Base-by-base conservation (phyloP, 2,797 vertebrate species). In the Poeciliopsis gracilis region DNA sequence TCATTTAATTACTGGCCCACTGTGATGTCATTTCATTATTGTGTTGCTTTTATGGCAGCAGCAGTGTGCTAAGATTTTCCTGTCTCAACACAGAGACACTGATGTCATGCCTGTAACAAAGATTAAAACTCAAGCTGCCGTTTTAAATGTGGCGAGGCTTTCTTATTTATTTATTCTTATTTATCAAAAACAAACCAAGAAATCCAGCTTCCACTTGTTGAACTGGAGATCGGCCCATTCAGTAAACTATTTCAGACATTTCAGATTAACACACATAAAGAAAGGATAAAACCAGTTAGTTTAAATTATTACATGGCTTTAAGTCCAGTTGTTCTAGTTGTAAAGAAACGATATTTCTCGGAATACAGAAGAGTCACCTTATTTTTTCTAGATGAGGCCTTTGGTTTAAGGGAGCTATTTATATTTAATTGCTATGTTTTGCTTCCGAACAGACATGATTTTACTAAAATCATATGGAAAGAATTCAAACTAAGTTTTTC, bases 1-100 rank as follows among this genome's bases (percentile, higher is more conserved):
- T 90, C 85, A 83, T 93, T 92, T 94, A 93, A 93, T 95, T 90
- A 93, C 84, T 78, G 85, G 73, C 88, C 77, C 81, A 53, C 89
- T 90, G 87, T 93, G 88, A 93, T 92, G 88, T 91, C 84, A 93
- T 93, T 95, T 94, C 91, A 93, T 93, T 92, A 93, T 93, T 93
- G 91, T 92, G 87, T 93, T 92, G 91, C 84, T 90, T 92, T 93
- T 91, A 91, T 90, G 91, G 92, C 87, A 82, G 83, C 87, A 86
- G 89, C 80, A 88, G 82, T 72, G 89, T 90, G 89, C 88, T 93
- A 91, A 91, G 81, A 91, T 90, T 93, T 95, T 92, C 93, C 92
- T 94, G 90, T 93, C 91, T 90, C 90, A 88, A 92, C 90, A 90
- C 87, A 89, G 90, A 93, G 90, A 90, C 88, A 86, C 87, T 94